Evolutionary conservation across 1,140 invertebrate species (phyloP), one percentile per base, ranked within the genome.

Genomic region (Diorhabda carinulata): DNA sequence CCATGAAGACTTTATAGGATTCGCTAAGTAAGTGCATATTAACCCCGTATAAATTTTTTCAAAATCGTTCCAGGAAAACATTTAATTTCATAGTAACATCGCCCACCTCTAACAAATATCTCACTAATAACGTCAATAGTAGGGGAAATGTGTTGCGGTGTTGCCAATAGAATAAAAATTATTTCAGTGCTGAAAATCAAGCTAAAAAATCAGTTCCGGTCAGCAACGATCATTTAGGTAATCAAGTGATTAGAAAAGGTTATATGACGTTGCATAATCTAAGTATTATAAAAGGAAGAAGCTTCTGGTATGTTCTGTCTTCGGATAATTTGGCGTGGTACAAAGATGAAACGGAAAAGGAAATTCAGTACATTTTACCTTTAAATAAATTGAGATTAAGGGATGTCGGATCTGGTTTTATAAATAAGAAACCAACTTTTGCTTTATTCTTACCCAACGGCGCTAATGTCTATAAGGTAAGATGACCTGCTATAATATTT

Each of bases 291-390:
- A 97, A 97, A 85, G 94, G 87, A 69, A 97, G 95, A 25, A 88
- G 92, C 78, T 99, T 98, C 84, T 99, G 98, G 98, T 99, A 99
- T 84, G 97, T 99, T 61, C 86, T 99, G n/a, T 98, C 96, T 5
- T 96, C 97, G 3, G 98, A 99, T 83, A 98, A 89, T 79, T 91
- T 99, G 74, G 98, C 96, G 43, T 99, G 98, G 98, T 99, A 89
- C 84, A 99, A 99, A 84, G 97, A 99, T 83, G 96, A 98, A 84
- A 95, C 98, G 89, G 98, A 99, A 85, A 91, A 95, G 78, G 98
- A 99, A 83, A 99, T 99, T 87, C 99, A 99, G 82, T 99, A 97
- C 82, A 98, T 99, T 96, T 85, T 99, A 78, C 93, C 95, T 63
- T 84, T 99, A 81, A 98, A 99, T 83, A 95, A 95, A 72, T 87